Evolutionary conservation across 2,888 invertebrate species (phyloP), one percentile per base, ranked within the genome.

Genomic region (Artemia sinica): DNA sequence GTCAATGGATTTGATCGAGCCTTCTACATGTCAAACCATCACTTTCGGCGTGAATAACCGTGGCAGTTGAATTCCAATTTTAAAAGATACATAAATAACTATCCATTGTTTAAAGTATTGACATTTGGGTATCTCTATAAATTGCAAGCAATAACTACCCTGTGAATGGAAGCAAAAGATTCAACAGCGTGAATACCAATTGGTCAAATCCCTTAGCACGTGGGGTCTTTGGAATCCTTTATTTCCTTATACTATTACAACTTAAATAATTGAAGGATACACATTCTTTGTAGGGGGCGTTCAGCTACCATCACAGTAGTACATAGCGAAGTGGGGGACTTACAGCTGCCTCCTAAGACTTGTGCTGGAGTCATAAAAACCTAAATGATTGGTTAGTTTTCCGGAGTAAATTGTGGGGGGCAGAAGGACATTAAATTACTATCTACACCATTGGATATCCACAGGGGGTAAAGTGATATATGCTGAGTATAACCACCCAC

Each of bases 401-500:
- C 58, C 58, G 58, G 58, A 58, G n/a, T 58, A 58, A 58, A 58
- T 14, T 58, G 58, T 58, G 58, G 58, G 58, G 14, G 58, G 58
- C 14, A 14, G 58, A 58, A n/a, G n/a, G 58, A 58, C 58, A 58
- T 58, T 58, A 58, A 58, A 58, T 58, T 58, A 58, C 58, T 58
- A 14, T 58, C 58, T 58, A 14, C 58, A 58, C 58, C 58, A 58
- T 58, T 58, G 58, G 58, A 14, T 14, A 58, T n/a, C 58, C 9
- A 58, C 58, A 58, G 58, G 58, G 14, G 58, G 58, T n/a, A 58
- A 14, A 58, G 58, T 14, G 58, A 58, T 58, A 58, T 58, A 58
- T 58, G 28, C 4, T 28, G 28, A 28, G 28, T 4, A 28, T 28
- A 28, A 28, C 28, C 28, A 28, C 28, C 28, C 28, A 28, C 28